These are phyloP conservation scores for Calephelis perditalis DNA, from an alignment of 2,888 invertebrate genomes.

Conservation along the genomic window DNA sequence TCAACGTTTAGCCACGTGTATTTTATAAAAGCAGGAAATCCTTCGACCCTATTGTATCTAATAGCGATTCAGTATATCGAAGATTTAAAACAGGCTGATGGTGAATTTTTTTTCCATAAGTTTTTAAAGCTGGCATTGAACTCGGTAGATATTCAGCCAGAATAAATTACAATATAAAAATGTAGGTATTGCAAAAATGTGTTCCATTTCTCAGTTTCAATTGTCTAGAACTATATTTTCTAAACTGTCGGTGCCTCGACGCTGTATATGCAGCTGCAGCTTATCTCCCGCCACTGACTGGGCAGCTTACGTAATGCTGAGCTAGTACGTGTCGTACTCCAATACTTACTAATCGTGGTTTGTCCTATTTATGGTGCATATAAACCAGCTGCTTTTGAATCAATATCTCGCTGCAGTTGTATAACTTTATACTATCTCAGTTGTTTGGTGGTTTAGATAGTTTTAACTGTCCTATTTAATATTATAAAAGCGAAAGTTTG, in stretches of 20 bases:
- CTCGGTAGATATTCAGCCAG: too few relatives aligned
- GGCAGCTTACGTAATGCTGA: slow-evolving; percentile 1
- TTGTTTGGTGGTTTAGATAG: too few relatives aligned
- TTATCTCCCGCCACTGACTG: neutral
- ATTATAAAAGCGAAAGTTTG: too few relatives aligned
- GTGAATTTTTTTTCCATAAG: too few relatives aligned
- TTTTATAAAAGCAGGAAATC: too few relatives aligned
- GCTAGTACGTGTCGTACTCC: neutral
- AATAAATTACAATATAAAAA: too few relatives aligned
- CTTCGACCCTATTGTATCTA: too few relatives aligned
- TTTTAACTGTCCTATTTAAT: too few relatives aligned
- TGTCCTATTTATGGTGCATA: neutral
- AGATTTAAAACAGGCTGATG: too few relatives aligned
- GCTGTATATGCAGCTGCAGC: neutral
- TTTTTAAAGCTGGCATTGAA: too few relatives aligned
- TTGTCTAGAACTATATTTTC: neutral
- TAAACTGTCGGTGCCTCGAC: neutral
- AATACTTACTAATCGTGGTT: neutral
- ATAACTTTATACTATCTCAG: neutral
- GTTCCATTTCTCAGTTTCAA: neutral
- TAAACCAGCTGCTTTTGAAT: neutral
- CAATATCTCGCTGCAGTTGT: neutral
- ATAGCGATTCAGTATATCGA: too few relatives aligned
- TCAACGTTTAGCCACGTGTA: too few relatives aligned
- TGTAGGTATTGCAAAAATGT: neutral